Evolutionary conservation across 2,113 vertebrate genomes (phyloP), one percentile per base, ranked within the genome.

Genomic region (Atherinomorus stipes): DNA sequence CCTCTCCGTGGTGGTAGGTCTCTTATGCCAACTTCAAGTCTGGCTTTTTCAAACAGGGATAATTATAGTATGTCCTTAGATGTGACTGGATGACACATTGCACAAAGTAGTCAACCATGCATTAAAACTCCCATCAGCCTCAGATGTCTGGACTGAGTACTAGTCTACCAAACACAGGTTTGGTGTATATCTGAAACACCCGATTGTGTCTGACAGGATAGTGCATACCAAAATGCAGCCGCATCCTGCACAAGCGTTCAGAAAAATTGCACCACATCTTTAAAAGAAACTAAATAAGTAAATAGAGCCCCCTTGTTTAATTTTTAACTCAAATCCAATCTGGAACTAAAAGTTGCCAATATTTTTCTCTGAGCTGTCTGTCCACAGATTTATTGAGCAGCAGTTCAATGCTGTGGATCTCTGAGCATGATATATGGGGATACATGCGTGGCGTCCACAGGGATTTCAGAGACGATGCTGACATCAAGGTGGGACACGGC

Each of bases 341-440:
- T 58, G 61, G 53, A 73, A 49, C 44, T 25, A 23, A 68, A 61
- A 69, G 76, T 40, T 86, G 86, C 83, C 87, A 18, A 88, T 87
- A 80, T 40, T 22, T 57, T 11, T 1, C 59, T 56, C 68, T 21
- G 19, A 45, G 65, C 37, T 0, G 73, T 58, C 68, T 53, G 62
- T 62, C 59, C 25, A 7, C 28, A 60, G 80, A 85, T 74, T 76
- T 83, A 86, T 84, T 52, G 88, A 85, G 76, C 83, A 59, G 75
- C 60, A 59, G 82, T 31, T 90, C 80, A 64, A 79, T 85, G 81
- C 69, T 77, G 58, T 59, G 71, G 54, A 62, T 80, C 72, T 79
- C 11, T 0, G 10, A 42, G 28, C 31, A 63, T 78, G 86, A 90
- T 83, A 80, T 65, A 81, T 85, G 69, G 67, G 6, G 34, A 52